Conservation (phyloP, 2,888 invertebrate species). For the Helicoverpa assulta region DNA sequence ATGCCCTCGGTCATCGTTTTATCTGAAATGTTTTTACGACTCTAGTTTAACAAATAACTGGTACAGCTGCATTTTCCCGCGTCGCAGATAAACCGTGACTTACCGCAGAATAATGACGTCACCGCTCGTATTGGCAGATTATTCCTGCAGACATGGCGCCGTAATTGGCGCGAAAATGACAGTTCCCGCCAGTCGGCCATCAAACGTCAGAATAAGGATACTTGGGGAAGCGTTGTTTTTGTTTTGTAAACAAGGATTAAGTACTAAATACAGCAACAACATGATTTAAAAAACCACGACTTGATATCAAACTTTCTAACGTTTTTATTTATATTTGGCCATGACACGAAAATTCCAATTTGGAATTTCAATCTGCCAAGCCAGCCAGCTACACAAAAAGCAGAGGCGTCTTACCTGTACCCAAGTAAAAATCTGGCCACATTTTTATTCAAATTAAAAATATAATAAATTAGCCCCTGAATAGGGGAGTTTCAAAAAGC, state of each 20-base stretch:
- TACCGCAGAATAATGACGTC: conserved; percentile 26
- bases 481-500: conserved; percentile 62
- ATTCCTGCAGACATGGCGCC: conserved; percentile 40
- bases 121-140: conserved; percentile 39
- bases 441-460: conserved; percentile 63
- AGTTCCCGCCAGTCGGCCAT: conserved; percentile 27
- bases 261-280: too few species aligned
- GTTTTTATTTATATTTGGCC: conserved; percentile 19
- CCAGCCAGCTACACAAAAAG: conserved; percentile 4
- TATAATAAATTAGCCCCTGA: conserved; percentile 58
- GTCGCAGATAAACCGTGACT: conserved; percentile 2
- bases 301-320: conserved; percentile 15
- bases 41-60: conserved; percentile 25
- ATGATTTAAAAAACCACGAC: too few species aligned
- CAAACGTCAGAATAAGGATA: conserved; percentile 26
- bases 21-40: conserved; percentile 24
- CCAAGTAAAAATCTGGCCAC: conserved; percentile 24
- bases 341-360: conserved; percentile 21
- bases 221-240: too few species aligned
- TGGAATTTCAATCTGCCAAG: conserved; percentile 14
- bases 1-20: background rate
- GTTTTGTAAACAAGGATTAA: too few species aligned
- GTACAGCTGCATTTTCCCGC: conserved; percentile 37
- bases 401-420: conserved; percentile 15
- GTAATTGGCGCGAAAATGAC: conserved; percentile 52